Evolutionary conservation across 2,797 vertebrate species (phyloP).

Genomic region (Balearica regulorum): DNA sequence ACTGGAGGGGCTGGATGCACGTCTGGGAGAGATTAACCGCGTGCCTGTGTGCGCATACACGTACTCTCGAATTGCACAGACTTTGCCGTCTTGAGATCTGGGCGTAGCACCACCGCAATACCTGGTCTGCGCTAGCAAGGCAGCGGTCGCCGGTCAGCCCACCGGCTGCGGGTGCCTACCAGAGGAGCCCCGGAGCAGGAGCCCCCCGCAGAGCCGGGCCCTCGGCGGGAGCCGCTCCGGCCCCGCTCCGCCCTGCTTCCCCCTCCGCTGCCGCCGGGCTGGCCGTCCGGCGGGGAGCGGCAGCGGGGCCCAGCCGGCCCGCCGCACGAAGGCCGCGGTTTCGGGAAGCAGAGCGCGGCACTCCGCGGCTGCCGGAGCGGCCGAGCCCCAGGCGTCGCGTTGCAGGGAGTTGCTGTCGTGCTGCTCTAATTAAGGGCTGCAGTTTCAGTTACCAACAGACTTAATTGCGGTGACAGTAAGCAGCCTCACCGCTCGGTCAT

Average conservation of each 20-base stretch:
- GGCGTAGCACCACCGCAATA: neutral
- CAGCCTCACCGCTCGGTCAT: neutral
- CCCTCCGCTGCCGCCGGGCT: neutral
- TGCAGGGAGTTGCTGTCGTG: neutral
- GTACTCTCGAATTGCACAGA: rapidly evolving
- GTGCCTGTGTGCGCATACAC: rapidly evolving
- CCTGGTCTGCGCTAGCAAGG: rapidly evolving
- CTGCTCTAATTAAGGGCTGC: neutral
- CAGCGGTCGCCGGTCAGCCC: neutral
- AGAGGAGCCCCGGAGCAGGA: neutral
- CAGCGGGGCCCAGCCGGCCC: no score
- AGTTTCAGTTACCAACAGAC: neutral
- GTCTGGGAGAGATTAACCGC: rapidly evolving
- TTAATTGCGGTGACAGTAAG: conserved; percentile 58
- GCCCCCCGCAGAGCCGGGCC: no score
- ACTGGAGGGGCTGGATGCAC: neutral
- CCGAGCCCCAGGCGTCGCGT: neutral
- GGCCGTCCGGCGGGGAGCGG: neutral
- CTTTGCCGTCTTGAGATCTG: rapidly evolving
- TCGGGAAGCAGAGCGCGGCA: neutral
- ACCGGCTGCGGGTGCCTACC: neutral
- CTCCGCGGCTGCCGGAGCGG: neutral
- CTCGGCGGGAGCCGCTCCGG: no score
- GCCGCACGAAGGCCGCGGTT: neutral
- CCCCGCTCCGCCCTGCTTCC: neutral